Base-by-base conservation (phyloP, 2,888 invertebrate genomes). In the Oscheius sp. region DNA sequence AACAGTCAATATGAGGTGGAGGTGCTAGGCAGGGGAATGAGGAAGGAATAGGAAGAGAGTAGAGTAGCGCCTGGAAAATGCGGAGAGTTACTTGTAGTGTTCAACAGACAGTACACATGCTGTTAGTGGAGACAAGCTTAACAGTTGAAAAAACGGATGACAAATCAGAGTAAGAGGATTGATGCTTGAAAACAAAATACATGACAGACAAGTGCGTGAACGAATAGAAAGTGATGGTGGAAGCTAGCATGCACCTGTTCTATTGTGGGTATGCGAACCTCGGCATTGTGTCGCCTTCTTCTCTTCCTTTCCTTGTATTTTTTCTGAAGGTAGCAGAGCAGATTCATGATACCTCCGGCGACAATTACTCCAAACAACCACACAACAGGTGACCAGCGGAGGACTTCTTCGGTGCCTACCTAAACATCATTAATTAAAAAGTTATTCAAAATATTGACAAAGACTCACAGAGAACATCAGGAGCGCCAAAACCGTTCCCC, bases 21-120 rank as follows among this genome's bases (percentile, higher is more conserved):
- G 79, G 78, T 11, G 76, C 63, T 21, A 81, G 74, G 73, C 81
- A 81, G 11, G 81, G 81, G 51, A 79, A 81, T 1, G 79, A 79
- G 21, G 50, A 47, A 10, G 74, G 70, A 11, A 74, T 70, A 5
- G 74, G 74, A 42, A 74, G 62, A 10, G 70, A 51, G 57, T 59
- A 74, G 21, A 74, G 57, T 9, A 70, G 70, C 29, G 53, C 59
- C 68, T 68, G 42, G 1, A 68, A 21, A 21, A 21, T 21, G 21
- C 21, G 0, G 21, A 21, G 21, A 21, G 58, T 33, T 58, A 29
- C 29, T 7, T 7, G 11, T 21, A 53, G 53, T n/a, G 53, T 4
- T 21, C n/a, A 53, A 53, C 4, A 10, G 0, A 53, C 53, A 53
- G 13, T 50, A 11, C 10, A 50, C 50, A 50, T 9, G 13, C 50